Evolutionary conservation across 2,797 vertebrate species (phyloP).

Genomic region (Myotis findleyi): DNA sequence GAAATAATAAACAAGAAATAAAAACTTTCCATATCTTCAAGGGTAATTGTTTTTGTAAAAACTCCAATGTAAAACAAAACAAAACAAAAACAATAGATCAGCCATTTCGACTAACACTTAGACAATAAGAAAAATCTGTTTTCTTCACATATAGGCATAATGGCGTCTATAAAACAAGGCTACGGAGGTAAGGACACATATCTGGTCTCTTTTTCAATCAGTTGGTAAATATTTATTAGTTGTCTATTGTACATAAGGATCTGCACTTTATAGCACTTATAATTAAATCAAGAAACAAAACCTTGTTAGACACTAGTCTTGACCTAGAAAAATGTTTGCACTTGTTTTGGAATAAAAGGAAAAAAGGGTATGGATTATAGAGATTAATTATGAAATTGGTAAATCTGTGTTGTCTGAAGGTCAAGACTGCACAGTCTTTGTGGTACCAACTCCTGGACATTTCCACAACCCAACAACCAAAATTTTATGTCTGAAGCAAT

Average conservation of each 20-base stretch:
- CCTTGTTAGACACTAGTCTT: not conserved
- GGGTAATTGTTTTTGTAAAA: not conserved
- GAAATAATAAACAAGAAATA: not conserved
- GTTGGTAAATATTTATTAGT: not conserved
- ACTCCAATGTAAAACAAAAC: not conserved
- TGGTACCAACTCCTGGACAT: not conserved
- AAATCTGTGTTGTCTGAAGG: not conserved
- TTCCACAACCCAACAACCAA: not conserved
- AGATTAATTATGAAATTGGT: not conserved
- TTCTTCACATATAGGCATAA: not conserved
- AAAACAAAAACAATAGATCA: not conserved
- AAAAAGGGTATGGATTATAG: not conserved
- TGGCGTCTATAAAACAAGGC: not conserved
- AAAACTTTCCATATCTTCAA: not conserved
- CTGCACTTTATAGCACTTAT: not conserved
- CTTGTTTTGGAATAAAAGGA: not conserved
- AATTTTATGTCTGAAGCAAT: not conserved
- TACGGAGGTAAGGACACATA: not conserved
- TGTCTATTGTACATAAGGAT: not conserved
- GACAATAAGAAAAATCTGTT: not conserved
- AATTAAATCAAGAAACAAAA: slow-evolving; percentile 10
- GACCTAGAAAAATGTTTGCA: not conserved
- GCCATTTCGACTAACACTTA: not conserved
- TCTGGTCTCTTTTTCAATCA: not conserved
- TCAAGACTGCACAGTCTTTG: not conserved